Base-by-base conservation (phyloP, 2,888 invertebrate species). In the Thera obeliscata region DNA sequence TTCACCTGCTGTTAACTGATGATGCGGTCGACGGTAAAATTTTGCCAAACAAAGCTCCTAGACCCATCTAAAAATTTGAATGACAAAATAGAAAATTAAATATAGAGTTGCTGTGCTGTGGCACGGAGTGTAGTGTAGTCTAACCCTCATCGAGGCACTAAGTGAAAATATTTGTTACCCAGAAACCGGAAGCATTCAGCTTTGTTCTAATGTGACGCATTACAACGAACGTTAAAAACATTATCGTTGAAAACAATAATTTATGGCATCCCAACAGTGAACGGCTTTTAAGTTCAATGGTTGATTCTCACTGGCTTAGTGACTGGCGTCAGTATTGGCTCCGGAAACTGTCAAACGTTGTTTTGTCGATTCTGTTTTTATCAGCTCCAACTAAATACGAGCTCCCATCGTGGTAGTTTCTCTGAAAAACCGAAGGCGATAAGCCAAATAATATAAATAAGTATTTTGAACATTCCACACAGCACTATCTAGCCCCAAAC, bases 151-250 rank as follows among this genome's bases (percentile, higher is more conserved):
- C 65, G 61, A 70, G 52, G 66, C 59, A 52, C 81, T 87, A 84
- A 87, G 85, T 87, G 82, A 83, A 84, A 85, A 84, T 87, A 84
- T 88, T 87, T 86, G 87, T 88, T 83, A 80, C 78, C 71, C 77
- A 75, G 78, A 82, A 81, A 82, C 87, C 86, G 88, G 89, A 89
- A 88, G 81, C 83, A 78, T 82, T 87, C 80, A 81, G 81, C 81
- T 84, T 85, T 85, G 84, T 87, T 84, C 78, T 82, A 83, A 82
- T 82, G 82, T 83, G 84, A 86, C 85, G 83, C 78, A 74, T 63
- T 70, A 76, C 70, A 69, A 71, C 60, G 64, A 61, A 69, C 68
- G 65, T 70, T 71, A 69, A 75, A 68, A 78, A 74, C 70, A 71
- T 76, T 77, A 81, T 76, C 78, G 74, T 73, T 68, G 67, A 74